Conservation (phyloP, 2,888 invertebrate species). For the Diploptera punctata region DNA sequence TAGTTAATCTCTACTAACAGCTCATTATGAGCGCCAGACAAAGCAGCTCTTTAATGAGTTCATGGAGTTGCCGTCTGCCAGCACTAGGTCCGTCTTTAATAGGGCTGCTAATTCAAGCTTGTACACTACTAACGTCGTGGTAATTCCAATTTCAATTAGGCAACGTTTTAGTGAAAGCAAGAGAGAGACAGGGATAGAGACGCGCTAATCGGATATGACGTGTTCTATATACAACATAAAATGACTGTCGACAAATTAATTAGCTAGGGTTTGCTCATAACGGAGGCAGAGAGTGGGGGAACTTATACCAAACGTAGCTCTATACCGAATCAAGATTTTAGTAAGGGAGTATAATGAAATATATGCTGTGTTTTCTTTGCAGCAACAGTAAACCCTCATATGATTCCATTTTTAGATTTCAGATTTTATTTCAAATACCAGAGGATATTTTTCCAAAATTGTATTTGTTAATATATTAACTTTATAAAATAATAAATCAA, state of each 20-base stretch:
- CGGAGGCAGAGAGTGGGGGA: neutral
- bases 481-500: no score
- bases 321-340: no score
- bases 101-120: slow-evolving; percentile 42
- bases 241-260: slow-evolving; percentile 44
- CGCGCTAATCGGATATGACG: slow-evolving; percentile 40
- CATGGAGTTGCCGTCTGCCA: slow-evolving; percentile 30
- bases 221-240: slow-evolving; percentile 37
- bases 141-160: slow-evolving; percentile 44
- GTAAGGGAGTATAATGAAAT: no score
- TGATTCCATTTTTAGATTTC: no score
- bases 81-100: slow-evolving; percentile 42
- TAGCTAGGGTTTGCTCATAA: slow-evolving; percentile 38
- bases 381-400: no score
- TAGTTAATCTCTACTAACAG: slow-evolving; percentile 43
- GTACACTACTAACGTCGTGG: slow-evolving; percentile 40
- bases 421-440: no score
- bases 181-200: slow-evolving; percentile 15
- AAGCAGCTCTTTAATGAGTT: slow-evolving; percentile 43
- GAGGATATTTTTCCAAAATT: no score
- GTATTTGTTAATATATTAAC: no score
- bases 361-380: no score
- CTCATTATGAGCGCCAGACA: slow-evolving; percentile 41
- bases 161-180: slow-evolving; percentile 36
- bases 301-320: no score